A percentile compares a stretch with the other conserved stretches of the same genome.
Evolutionary conservation across 2,888 invertebrate species (phyloP).

Genomic region (Portevinia maculata): DNA sequence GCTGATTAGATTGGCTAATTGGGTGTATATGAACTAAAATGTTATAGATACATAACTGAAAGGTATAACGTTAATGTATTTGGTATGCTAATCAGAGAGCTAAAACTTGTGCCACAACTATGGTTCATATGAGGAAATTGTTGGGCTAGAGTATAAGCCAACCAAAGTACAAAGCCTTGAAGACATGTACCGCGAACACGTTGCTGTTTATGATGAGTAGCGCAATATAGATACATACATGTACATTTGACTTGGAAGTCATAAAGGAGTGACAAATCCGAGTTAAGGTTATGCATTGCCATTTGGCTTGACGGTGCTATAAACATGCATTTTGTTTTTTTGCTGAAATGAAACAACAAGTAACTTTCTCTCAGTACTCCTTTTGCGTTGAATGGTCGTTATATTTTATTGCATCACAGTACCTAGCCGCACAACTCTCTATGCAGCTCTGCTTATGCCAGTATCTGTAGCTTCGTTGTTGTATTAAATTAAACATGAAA

Average conservation of each 20-base stretch:
- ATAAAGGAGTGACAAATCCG: too few relatives aligned
- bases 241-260: background rate
- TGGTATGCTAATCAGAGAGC: conserved; percentile 61
- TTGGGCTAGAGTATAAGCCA: background rate
- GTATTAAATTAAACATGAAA: too few relatives aligned
- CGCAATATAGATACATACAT: conserved; percentile 8
- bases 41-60: conserved; percentile 1
- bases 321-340: too few relatives aligned
- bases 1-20: conserved; percentile 48
- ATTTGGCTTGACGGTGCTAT: too few relatives aligned
- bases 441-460: too few relatives aligned
- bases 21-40: conserved; percentile 12
- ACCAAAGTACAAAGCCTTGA: conserved; percentile 31
- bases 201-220: conserved; percentile 6
- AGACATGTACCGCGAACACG: conserved; percentile 11
- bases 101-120: conserved; percentile 34
- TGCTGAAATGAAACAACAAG: too few relatives aligned
- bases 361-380: too few relatives aligned
- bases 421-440: too few relatives aligned
- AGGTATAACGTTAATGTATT: conserved; percentile 29
- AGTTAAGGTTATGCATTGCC: too few relatives aligned
- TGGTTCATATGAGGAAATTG: conserved; percentile 13
- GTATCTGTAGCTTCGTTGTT: too few relatives aligned
- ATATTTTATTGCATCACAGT: too few relatives aligned
- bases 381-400: too few relatives aligned